Conservation (phyloP, 2,113 vertebrate genomes). For the Mustela nigripes region DNA sequence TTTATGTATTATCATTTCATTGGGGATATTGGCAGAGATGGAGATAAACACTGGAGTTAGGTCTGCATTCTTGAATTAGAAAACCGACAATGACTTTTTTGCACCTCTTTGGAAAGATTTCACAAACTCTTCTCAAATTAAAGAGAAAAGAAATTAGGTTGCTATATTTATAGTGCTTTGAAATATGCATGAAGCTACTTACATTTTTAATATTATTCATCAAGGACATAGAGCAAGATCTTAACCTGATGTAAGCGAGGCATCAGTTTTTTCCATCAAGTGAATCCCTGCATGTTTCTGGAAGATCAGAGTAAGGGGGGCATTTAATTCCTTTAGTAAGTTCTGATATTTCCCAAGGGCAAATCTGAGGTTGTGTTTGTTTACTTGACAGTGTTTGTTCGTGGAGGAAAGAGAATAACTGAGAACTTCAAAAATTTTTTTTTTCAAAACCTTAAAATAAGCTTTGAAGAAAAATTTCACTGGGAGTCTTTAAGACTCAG, state of each 20-base stretch:
- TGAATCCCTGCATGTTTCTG: conserved; percentile 33
- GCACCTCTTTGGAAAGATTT: conserved; percentile 41
- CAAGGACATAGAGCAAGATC: conserved; percentile 43
- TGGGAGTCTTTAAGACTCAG: not conserved
- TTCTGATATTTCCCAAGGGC: not conserved
- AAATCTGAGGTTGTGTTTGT: not conserved
- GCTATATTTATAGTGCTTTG: conserved; percentile 72
- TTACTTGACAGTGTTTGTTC: conserved; percentile 1
- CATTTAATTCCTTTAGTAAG: not conserved
- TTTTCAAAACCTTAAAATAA: conserved; percentile 4
- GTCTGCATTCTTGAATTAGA: conserved; percentile 12
- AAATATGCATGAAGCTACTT: conserved; percentile 75
- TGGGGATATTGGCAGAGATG: not conserved
- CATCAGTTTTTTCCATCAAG: conserved; percentile 53
- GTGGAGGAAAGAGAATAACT: not conserved
- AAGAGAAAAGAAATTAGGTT: conserved; percentile 55
- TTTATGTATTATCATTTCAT: not conserved
- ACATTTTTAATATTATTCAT: conserved; percentile 75
- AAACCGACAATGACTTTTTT: conserved; percentile 58
- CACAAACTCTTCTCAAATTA: not conserved
- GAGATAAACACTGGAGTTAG: not conserved
- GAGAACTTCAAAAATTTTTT: not conserved
- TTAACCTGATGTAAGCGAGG: conserved; percentile 38
- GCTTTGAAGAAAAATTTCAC: not conserved
- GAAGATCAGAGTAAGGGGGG: not conserved